These are phyloP conservation scores for Zaprionus kolodkinae DNA, from an alignment of 1,140 invertebrate species.

Conservation along the genomic window DNA sequence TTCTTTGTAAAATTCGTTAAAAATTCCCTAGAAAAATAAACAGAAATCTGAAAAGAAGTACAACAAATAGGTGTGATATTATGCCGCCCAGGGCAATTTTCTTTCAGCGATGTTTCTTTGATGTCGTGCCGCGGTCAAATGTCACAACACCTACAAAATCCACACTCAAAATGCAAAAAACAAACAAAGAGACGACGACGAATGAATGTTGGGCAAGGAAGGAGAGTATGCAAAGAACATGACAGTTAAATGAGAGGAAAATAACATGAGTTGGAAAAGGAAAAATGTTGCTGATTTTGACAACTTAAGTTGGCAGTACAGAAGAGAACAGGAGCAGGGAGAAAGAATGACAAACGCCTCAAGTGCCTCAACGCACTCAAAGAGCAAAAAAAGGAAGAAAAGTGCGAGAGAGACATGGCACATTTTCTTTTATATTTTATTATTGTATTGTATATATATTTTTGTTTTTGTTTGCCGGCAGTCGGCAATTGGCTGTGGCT, in stretches of 20 bases:
- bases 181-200: slow-evolving; percentile 15
- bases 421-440: slow-evolving; percentile 44
- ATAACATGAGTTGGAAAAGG: slow-evolving; percentile 47
- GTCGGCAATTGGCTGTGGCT: slow-evolving; percentile 62
- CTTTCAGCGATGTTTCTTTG: slow-evolving; percentile 43
- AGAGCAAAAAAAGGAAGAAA: slow-evolving; percentile 1
- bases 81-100: slow-evolving; percentile 31
- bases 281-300: slow-evolving; percentile 70
- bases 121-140: slow-evolving; percentile 62
- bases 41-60: not conserved
- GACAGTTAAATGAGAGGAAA: slow-evolving; percentile 73
- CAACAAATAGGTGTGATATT: slow-evolving; percentile 40
- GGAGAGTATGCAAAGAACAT: slow-evolving; percentile 62
- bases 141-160: slow-evolving; percentile 60
- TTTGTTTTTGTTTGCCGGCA: slow-evolving; percentile 46
- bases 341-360: slow-evolving; percentile 35
- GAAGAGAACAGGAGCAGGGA: slow-evolving; percentile 7
- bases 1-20: not conserved
- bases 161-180: slow-evolving; percentile 11
- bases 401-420: slow-evolving; percentile 34
- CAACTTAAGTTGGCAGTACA: slow-evolving; percentile 67
- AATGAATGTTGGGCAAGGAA: slow-evolving; percentile 15
- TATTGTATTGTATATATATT: slow-evolving; percentile 20
- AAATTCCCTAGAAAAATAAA: slow-evolving; percentile 15
- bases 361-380: slow-evolving; percentile 31